A percentile compares a stretch with the other conserved stretches of the same genome.
Evolutionary conservation across 2,797 vertebrate species (phyloP).

Genomic region (Myotis daubentonii): DNA sequence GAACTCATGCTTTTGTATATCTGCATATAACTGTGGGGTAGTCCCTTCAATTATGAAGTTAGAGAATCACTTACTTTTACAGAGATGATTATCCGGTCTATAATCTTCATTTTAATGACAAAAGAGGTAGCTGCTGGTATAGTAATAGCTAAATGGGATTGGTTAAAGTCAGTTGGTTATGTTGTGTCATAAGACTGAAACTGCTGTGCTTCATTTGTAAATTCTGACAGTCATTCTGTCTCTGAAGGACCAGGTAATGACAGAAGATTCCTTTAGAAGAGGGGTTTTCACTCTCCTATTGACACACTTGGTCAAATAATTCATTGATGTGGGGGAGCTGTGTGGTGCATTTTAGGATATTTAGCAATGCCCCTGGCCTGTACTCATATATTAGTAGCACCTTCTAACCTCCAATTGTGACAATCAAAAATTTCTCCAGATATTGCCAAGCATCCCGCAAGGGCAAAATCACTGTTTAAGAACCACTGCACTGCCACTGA

Average conservation of each 20-base stretch:
- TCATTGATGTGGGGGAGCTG: not conserved
- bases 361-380: not conserved
- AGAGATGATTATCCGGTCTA: not conserved
- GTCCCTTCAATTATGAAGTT: not conserved
- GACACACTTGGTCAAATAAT: not conserved
- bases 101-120: not conserved
- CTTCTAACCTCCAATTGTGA: not conserved
- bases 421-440: not conserved
- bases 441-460: not conserved
- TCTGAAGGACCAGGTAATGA: not conserved
- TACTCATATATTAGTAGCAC: not conserved
- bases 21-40: not conserved
- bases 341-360: not conserved
- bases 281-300: not conserved
- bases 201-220: not conserved
- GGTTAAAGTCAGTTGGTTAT: not conserved
- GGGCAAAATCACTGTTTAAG: not conserved
- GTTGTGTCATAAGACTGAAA: not conserved
- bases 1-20: not conserved
- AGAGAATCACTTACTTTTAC: not conserved
- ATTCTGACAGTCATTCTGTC: not conserved
- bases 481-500: not conserved
- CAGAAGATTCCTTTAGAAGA: not conserved
- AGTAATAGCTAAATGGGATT: not conserved
- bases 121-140: not conserved